Evolutionary conservation across 2,888 invertebrate species (phyloP), one percentile per base, ranked within the genome.

Genomic region (Xestobium rufovillosum): DNA sequence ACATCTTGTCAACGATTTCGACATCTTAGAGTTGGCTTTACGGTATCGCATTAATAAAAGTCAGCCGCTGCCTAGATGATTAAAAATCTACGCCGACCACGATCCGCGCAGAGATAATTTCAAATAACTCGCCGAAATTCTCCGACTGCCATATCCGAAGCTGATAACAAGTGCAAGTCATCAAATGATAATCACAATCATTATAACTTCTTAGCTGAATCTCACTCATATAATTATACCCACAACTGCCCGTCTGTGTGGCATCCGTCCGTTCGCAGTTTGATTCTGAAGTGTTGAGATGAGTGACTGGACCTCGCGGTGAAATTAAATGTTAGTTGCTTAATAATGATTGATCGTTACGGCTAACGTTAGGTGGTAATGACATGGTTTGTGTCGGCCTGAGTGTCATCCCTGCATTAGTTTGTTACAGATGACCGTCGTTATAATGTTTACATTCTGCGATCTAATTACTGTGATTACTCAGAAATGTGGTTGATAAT

Each of bases 341-440:
- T 52, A 53, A 53, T 53, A 52, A 52, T 54, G 54, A 54, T 54
- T 52, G 52, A 54, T 52, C 48, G 51, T 50, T 45, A 53, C 47
- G 47, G 47, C 47, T 50, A 50, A 49, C 48, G 49, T 48, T 47
- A 39, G 44, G 41, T 38, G 44, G 42, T 55, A 55, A 55, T 55
- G 51, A 55, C 50, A 52, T 42, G 51, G 48, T 50, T 52, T 47
- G 41, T 50, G 51, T 48, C 47, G 41, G 45, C 30, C 43, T 35
- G 48, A 48, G 46, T 49, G 50, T 50, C 52, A 50, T 51, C 51
- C 53, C 50, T 43, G 45, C 44, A 53, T 52, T 52, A 53, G 37
- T 47, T 49, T 41, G 49, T 53, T 53, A 52, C 47, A 40, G 44
- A 42, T 47, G 47, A 44, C 45, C 45, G 37, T 44, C 38, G 41